Percentiles rank a stretch among this genome's conserved stretches.
phyloP scores from a whole-genome alignment of 2,888 invertebrate species.

The Drosophila kuntzei region DNA sequence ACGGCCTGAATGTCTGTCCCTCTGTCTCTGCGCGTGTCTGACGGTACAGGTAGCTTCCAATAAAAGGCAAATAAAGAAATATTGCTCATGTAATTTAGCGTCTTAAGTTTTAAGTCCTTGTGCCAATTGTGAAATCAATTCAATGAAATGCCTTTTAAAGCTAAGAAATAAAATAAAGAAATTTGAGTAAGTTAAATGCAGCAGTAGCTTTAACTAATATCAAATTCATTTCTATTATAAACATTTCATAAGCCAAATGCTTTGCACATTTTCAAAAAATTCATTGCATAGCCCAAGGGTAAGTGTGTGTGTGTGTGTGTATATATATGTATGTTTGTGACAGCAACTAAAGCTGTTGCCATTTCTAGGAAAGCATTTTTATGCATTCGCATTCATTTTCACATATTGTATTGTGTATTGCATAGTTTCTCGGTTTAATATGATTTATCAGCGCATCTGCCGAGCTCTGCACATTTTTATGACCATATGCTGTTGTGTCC shows the following conservation, averaged over 20 bases:
- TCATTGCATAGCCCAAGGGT: conserved; percentile 3
- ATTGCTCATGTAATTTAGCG: conserved; percentile 18
- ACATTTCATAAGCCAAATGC: conserved; percentile 7
- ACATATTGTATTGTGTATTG: conserved; percentile 31
- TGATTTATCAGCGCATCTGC: conserved; percentile 71
- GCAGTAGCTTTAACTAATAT: conserved; percentile 1
- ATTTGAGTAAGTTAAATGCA: neutral
- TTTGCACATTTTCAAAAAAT: conserved; percentile 1
- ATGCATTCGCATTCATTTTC: conserved; percentile 52
- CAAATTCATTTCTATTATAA: conserved; percentile 2
- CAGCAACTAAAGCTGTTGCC: conserved; percentile 30
- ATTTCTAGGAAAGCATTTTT: conserved; percentile 38
- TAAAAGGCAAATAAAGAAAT: conserved; percentile 22
- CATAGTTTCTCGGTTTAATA: conserved; percentile 57
- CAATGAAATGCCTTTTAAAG: conserved; percentile 8
- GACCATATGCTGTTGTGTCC: conserved; percentile 65
- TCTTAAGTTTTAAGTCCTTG: neutral
- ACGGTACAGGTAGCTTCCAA: conserved; percentile 36
- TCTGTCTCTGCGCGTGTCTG: neutral
- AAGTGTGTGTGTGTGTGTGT: neutral
- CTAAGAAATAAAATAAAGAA: conserved; percentile 1
- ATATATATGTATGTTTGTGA: neutral
- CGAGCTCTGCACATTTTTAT: conserved; percentile 75
- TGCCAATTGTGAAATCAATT: conserved; percentile 12
- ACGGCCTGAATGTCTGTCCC: conserved; percentile 10